Percentiles rank a stretch among this genome's conserved stretches.
These are phyloP conservation scores for Carapus acus DNA, from an alignment of 2,797 vertebrate species.

Conservation along the genomic window DNA sequence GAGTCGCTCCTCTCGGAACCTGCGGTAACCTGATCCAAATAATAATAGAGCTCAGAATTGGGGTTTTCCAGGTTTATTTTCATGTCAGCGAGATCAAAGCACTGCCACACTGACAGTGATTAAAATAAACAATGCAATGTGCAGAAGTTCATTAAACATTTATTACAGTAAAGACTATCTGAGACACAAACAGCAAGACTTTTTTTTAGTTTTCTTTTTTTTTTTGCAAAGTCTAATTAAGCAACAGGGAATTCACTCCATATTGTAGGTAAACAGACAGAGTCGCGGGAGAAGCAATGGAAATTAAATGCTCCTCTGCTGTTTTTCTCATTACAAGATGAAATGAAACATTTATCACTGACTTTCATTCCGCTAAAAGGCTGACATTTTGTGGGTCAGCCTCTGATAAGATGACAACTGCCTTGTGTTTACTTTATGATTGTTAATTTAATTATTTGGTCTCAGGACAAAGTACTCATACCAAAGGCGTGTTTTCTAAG, in stretches of 20 bases:
- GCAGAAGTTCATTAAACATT: slow-evolving; percentile 74
- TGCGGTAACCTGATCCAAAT: neutral
- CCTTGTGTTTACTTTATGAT: slow-evolving; percentile 49
- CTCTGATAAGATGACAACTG: slow-evolving; percentile 58
- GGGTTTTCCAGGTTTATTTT: slow-evolving; percentile 46
- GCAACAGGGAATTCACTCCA: slow-evolving; percentile 75
- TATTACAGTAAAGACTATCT: slow-evolving; percentile 69
- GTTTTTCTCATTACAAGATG: slow-evolving; percentile 74
- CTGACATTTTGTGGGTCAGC: slow-evolving; percentile 69
- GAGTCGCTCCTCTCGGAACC: slow-evolving; percentile 5
- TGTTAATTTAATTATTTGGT: slow-evolving; percentile 33
- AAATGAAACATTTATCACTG: slow-evolving; percentile 75
- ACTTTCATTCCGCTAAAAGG: slow-evolving; percentile 68
- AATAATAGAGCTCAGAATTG: slow-evolving; percentile 6
- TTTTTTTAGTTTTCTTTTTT: too few relatives aligned
- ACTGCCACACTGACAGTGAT: slow-evolving; percentile 61
- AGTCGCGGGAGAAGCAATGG: slow-evolving; percentile 70
- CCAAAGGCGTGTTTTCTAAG: slow-evolving; percentile 8
- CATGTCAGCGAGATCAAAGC: slow-evolving; percentile 48
- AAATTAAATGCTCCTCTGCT: slow-evolving; percentile 73
- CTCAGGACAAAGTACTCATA: slow-evolving; percentile 18
- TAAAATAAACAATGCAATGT: slow-evolving; percentile 73
- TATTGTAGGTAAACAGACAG: slow-evolving; percentile 78
- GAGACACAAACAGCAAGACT: slow-evolving; percentile 65
- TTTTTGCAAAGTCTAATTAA: slow-evolving; percentile 76